phyloP scores from a whole-genome alignment of 2,797 vertebrate species.

The Avahi laniger region DNA sequence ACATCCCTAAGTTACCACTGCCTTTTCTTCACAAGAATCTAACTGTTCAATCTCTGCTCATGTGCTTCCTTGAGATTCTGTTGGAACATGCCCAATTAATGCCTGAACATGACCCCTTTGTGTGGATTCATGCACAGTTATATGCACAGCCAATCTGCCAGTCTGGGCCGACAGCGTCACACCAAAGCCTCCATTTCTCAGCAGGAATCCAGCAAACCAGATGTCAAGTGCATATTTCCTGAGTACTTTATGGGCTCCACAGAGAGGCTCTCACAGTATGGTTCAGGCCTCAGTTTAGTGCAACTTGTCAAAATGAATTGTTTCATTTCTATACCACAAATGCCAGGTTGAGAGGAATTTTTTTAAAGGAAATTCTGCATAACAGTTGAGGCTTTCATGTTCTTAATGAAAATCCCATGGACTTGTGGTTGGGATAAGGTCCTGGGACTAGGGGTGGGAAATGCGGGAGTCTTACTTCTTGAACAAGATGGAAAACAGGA shows the following conservation, averaged over 20 bases:
- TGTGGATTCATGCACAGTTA: constrained; percentile 28
- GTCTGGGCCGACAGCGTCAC: neutral
- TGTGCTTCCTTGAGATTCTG: neutral
- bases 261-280: constrained; percentile 67
- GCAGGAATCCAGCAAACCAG: constrained; percentile 73
- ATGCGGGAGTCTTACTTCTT: neutral
- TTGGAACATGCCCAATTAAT: constrained; percentile 61
- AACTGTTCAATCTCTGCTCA: neutral
- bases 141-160: constrained; percentile 48
- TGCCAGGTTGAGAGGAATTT: constrained; percentile 70
- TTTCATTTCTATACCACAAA: constrained; percentile 79
- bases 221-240: constrained; percentile 73
- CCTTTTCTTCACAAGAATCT: neutral
- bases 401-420: constrained; percentile 72
- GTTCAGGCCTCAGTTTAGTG: constrained; percentile 72
- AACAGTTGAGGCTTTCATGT: constrained; percentile 67
- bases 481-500: neutral
- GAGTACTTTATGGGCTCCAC: constrained; percentile 66
- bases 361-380: constrained; percentile 69
- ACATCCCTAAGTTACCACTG: neutral
- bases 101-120: constrained; percentile 62
- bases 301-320: constrained; percentile 79
- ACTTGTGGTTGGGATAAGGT: neutral
- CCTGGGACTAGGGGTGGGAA: neutral
- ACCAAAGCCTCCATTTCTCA: constrained; percentile 66